Evolutionary conservation across 2,113 vertebrate species (phyloP).

Genomic region (Campylomormyrus tamandua): DNA sequence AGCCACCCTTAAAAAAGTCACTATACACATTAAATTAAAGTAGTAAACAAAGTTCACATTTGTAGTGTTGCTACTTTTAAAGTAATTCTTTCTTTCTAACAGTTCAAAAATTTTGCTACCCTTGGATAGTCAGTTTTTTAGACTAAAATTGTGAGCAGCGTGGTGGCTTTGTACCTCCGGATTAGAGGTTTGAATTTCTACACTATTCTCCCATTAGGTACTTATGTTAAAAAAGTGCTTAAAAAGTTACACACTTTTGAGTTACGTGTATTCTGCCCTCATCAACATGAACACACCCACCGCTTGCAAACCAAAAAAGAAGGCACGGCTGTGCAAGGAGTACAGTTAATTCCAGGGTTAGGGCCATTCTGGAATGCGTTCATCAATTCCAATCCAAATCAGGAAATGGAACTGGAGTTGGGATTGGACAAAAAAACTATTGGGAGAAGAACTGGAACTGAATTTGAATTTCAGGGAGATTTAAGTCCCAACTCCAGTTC

Average conservation of each 20-base stretch:
- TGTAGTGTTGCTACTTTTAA: conserved; percentile 25
- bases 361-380: too few relatives aligned
- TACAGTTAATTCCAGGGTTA: background rate
- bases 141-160: background rate
- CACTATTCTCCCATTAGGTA: background rate
- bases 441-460: too few relatives aligned
- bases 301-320: background rate
- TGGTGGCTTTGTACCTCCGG: background rate
- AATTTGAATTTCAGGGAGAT: background rate
- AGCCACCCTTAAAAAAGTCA: conserved; percentile 70
- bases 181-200: background rate
- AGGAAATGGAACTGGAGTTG: too few relatives aligned
- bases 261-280: background rate
- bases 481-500: too few relatives aligned
- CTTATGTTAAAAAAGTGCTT: background rate
- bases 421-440: too few relatives aligned
- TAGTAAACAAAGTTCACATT: conserved; percentile 34
- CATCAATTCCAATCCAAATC: too few relatives aligned
- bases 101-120: background rate
- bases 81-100: background rate
- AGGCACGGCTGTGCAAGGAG: background rate
- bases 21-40: conserved; percentile 55
- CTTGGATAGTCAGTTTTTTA: background rate
- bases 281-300: background rate
- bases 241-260: background rate